Evolutionary conservation across 2,113 vertebrate species (phyloP), one percentile per base, ranked within the genome.

Genomic region (Butorides virescens): DNA sequence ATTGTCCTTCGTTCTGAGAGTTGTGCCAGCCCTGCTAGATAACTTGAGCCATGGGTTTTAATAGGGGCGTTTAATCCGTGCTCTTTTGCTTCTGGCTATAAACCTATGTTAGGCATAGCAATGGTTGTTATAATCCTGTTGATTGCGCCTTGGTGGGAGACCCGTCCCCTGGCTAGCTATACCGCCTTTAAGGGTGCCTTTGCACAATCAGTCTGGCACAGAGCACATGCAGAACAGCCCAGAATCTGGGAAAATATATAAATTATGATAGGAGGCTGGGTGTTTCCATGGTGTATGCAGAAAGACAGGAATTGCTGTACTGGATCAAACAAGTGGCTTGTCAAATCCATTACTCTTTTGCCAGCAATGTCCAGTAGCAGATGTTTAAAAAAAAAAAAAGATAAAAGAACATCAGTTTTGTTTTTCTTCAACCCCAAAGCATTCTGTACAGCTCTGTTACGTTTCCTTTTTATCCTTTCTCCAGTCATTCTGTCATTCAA

Each of bases 261-360:
- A 83, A 71, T 87, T 93, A 74, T 87, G 63, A 52, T 94, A 70
- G 65, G 26, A 92, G 63, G 17, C 42, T 67, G 50, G 3, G 13
- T 88, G 86, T 96, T 94, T 97, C 95, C 81, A 61, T 74, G 86
- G 63, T 47, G 20, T 90, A 66, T 94, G 55, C 62, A 86, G 63
- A 90, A 93, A 93, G 74, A 62, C 29, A 62, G 74, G 52, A 93
- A 86, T 86, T 87, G 76, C 42, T 92, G 34, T 56, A 56, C 81
- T 90, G 71, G 79, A 93, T 94, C 90, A 92, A 93, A 75, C 39
- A 86, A 85, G 71, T 89, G 62, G 46, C 56, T 94, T 86, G 90
- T 95, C 73, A 82, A 89, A 93, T 89, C 26, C 36, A 44, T 86
- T 89, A 65, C n/a, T 61, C 30, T 93, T 80, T 79, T 84, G 84